phyloP scores from a whole-genome alignment of 2,797 vertebrate genomes.

The Hybognathus amarus region DNA sequence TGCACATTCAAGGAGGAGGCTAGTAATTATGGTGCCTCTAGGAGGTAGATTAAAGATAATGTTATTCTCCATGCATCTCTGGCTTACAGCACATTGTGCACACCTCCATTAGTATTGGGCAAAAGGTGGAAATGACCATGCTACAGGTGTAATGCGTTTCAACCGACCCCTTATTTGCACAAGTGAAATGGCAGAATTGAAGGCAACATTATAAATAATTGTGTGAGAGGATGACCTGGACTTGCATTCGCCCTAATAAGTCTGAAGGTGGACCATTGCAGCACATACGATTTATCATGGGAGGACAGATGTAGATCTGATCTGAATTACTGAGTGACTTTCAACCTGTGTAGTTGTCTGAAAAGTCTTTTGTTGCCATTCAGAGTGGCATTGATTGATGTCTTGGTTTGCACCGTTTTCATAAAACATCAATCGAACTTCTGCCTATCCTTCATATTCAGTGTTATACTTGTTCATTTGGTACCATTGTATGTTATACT shows the following conservation, averaged over 20 bases:
- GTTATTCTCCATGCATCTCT: conserved; percentile 38
- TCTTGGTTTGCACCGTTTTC: conserved; percentile 48
- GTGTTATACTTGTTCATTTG: conserved; percentile 6
- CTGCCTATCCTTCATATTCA: no score
- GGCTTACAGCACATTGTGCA: conserved; percentile 17
- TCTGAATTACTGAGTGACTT: conserved; percentile 44
- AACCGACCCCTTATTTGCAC: conserved; percentile 30
- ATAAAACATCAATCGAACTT: conserved; percentile 57
- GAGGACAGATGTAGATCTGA: conserved; percentile 40
- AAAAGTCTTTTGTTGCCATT: conserved; percentile 51
- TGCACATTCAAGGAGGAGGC: conserved; percentile 18
- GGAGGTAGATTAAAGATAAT: conserved; percentile 51
- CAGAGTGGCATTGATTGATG: conserved; percentile 59
- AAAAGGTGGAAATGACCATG: conserved; percentile 22
- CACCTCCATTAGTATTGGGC: conserved; percentile 22
- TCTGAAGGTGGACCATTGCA: conserved; percentile 11
- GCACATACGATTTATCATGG: conserved; percentile 25
- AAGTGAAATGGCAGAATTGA: conserved; percentile 26
- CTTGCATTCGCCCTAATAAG: conserved; percentile 19
- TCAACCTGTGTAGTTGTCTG: conserved; percentile 35
- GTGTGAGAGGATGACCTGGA: conserved; percentile 31
- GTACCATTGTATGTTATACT: not conserved
- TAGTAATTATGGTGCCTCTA: conserved; percentile 44
- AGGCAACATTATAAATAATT: conserved; percentile 41
- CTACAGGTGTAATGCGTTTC: conserved; percentile 41